Evolutionary conservation across 2,797 vertebrate species (phyloP), one percentile per base, ranked within the genome.

Genomic region (Ptychobarbus kaznakovi): DNA sequence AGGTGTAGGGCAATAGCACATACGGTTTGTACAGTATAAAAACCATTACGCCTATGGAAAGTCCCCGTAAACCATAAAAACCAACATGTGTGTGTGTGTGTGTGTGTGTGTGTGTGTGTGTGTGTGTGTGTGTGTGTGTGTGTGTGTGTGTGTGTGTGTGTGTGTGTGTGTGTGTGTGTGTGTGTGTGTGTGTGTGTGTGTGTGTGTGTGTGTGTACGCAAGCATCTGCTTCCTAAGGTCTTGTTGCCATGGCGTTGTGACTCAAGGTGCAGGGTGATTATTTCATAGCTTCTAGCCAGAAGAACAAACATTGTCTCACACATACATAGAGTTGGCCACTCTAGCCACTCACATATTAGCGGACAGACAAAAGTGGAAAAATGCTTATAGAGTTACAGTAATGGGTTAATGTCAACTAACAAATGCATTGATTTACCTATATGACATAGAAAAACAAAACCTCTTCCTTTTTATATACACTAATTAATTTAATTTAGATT

Each of bases 201-300:
- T 28, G 28, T 28, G 28, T 28, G 28, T 28, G 28, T 28, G 28
- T 28, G 28, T 28, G n/a, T n/a, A n/a, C n/a, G n/a, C n/a, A n/a
- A n/a, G 83, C 90, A 89, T 89, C 84, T 78, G 68, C 84, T 88
- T 93, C 94, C 91, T 88, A 81, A 90, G 92, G 93, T 91, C 92
- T 93, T 91, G 90, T 92, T 95, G 91, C 92, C 91, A 91, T 91
- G 86, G 93, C 92, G 93, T 81, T 89, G 84, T 93, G 93, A 92
- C 92, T 92, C 91, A 86, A 86, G 88, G 92, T 91, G 92, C 92
- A 93, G 94, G 94, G 92, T 95, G 94, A 95, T 96, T 95, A 95
- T 95, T 93, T 95, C 92, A 83, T 94, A 93, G 94, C 94, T 95
- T 92, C 93, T 91, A 95, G 93, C 94, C 86, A 95, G 93, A 89